phyloP scores from a whole-genome alignment of 2,113 vertebrate genomes.

The Nothobranchius kuhntae region DNA sequence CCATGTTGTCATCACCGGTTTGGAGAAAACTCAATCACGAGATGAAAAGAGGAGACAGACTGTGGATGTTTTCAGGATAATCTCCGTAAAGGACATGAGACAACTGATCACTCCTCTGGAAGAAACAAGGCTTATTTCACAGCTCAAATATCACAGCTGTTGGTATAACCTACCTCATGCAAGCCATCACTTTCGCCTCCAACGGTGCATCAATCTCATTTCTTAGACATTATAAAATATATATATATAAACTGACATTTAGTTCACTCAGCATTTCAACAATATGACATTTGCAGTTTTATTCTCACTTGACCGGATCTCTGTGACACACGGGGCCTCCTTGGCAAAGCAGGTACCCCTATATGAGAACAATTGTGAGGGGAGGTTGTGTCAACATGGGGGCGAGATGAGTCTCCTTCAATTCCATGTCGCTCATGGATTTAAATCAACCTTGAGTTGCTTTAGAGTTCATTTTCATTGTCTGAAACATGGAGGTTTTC shows the following conservation, averaged over 20 bases:
- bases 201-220: slow-evolving; percentile 65
- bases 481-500: slow-evolving; percentile 70
- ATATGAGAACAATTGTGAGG: slow-evolving; percentile 30
- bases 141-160: slow-evolving; percentile 73
- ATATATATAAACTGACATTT: slow-evolving; percentile 72
- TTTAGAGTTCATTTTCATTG: slow-evolving; percentile 72
- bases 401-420: slow-evolving; percentile 52
- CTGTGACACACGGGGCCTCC: slow-evolving; percentile 15
- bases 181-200: slow-evolving; percentile 55
- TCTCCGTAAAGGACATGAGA: slow-evolving; percentile 61
- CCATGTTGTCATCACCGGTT: slow-evolving; percentile 24
- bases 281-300: slow-evolving; percentile 76
- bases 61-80: slow-evolving; percentile 54
- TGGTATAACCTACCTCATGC: slow-evolving; percentile 63
- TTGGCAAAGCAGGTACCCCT: neutral
- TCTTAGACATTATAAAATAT: slow-evolving; percentile 37
- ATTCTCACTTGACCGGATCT: slow-evolving; percentile 69
- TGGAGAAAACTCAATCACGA: slow-evolving; percentile 28
- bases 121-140: slow-evolving; percentile 59
- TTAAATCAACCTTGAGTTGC: slow-evolving; percentile 77
- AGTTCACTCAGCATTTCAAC: slow-evolving; percentile 69
- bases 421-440: slow-evolving; percentile 62
- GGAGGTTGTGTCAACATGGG: slow-evolving; percentile 61
- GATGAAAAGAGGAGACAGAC: slow-evolving; percentile 51
- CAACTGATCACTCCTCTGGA: slow-evolving; percentile 52